These are phyloP conservation scores for Ficedula albicollis DNA, from an alignment of 2,797 vertebrate species.

Conservation along the genomic window DNA sequence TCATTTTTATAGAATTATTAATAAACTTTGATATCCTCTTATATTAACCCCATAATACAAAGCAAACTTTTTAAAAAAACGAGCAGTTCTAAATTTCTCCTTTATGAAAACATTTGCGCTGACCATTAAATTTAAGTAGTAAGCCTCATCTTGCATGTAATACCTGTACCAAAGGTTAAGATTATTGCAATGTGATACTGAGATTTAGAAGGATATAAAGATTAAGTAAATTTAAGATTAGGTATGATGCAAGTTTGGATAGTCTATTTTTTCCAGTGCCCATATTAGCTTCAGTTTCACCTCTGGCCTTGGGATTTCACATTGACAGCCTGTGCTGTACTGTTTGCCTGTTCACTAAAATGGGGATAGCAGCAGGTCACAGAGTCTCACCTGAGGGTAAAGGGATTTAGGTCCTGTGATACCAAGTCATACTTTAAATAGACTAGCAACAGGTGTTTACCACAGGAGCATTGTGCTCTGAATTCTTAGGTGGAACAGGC, in stretches of 20 bases:
- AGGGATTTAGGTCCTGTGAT: not conserved
- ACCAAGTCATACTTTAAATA: not conserved
- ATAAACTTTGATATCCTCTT: not conserved
- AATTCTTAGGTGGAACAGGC: not conserved
- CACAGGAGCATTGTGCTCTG: not conserved
- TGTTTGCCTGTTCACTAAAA: not conserved
- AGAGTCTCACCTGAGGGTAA: not conserved
- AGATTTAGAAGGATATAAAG: not conserved
- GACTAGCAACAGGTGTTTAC: not conserved
- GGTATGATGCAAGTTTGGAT: not conserved
- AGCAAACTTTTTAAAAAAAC: accelerated
- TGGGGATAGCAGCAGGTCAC: not conserved
- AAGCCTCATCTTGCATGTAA: not conserved
- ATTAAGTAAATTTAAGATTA: not conserved
- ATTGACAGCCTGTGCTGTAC: not conserved
- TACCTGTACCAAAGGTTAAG: not conserved
- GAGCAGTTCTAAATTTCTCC: not conserved
- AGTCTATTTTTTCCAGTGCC: not conserved
- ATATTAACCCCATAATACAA: not conserved
- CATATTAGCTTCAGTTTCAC: not conserved
- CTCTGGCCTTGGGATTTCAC: not conserved
- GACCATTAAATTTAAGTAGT: not conserved
- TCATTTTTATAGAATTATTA: not conserved
- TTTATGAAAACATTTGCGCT: not conserved
- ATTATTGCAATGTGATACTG: not conserved